phyloP scores from a whole-genome alignment of 2,888 invertebrate genomes.

The Stenoptilia bipunctidactyla region DNA sequence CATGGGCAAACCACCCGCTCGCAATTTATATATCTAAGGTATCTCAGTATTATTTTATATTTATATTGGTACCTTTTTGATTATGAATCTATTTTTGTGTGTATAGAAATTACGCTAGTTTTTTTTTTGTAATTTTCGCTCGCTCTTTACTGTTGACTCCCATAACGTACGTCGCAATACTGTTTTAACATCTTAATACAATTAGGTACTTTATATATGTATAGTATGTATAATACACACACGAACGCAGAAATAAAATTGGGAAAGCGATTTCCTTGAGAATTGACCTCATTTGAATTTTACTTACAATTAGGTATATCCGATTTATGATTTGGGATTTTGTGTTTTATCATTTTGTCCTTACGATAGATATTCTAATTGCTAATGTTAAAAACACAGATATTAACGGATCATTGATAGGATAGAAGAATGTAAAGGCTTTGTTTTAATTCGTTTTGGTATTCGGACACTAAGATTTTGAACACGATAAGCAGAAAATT shows the following conservation, averaged over 20 bases:
- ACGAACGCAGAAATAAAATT: constrained; percentile 46
- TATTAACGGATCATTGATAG: too few species aligned
- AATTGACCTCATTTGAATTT: constrained; percentile 49
- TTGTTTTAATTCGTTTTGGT: background rate
- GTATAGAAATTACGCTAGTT: constrained; percentile 72
- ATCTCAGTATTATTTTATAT: constrained; percentile 55
- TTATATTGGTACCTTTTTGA: constrained; percentile 81
- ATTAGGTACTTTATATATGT: constrained; percentile 46
- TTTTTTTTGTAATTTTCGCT: constrained; percentile 36
- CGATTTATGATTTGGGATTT: too few species aligned
- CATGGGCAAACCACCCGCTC: constrained; percentile 23
- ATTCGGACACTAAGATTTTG: background rate
- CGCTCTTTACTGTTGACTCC: constrained; percentile 60
- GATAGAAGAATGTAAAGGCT: too few species aligned
- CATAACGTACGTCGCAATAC: constrained; percentile 44
- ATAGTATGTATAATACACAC: constrained; percentile 35
- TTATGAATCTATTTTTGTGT: constrained; percentile 73
- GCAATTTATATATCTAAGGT: constrained; percentile 58
- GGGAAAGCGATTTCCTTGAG: constrained; percentile 49
- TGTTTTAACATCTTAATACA: constrained; percentile 62
- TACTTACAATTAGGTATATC: background rate
- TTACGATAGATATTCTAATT: too few species aligned
- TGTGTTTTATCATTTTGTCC: too few species aligned
- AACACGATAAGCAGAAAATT: background rate
- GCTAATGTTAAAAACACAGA: too few species aligned